Conservation (phyloP, 2,113 vertebrate species). For the Centrocercus urophasianus region DNA sequence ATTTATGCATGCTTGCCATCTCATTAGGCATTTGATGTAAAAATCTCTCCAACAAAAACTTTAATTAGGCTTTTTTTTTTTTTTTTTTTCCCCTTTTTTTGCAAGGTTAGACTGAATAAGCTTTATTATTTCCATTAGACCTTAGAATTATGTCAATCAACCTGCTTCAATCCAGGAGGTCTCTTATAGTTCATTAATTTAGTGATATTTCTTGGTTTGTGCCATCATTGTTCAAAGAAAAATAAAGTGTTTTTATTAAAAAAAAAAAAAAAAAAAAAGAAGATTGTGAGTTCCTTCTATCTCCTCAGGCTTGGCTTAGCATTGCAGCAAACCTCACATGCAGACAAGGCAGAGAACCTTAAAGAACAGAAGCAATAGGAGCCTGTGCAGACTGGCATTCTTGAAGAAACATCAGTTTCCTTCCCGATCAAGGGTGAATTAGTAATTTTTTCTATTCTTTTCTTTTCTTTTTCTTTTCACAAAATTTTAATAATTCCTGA, state of each 20-base stretch:
- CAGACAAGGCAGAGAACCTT: background rate
- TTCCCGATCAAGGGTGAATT: background rate
- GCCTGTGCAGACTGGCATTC: background rate
- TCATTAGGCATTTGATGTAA: slow-evolving; percentile 74
- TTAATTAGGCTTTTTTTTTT: background rate
- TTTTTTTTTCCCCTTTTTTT: background rate
- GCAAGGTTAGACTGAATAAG: slow-evolving; percentile 48
- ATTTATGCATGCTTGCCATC: slow-evolving; percentile 68
- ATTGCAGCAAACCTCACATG: background rate
- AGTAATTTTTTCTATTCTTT: background rate
- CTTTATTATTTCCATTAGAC: slow-evolving; percentile 74
- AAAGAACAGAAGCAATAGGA: background rate
- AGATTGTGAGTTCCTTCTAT: background rate
- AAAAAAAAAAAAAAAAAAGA: background rate
- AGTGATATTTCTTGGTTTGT: slow-evolving; percentile 52
- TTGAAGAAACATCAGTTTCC: background rate
- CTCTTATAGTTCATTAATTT: slow-evolving; percentile 69
- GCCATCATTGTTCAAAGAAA: slow-evolving; percentile 39
- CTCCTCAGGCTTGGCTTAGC: background rate
- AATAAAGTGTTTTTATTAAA: background rate
- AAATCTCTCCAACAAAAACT: slow-evolving; percentile 60
- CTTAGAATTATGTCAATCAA: slow-evolving; percentile 65
- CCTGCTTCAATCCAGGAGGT: slow-evolving; percentile 59
- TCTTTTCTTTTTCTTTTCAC: background rate
- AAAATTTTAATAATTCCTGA: background rate